A percentile compares a stretch with the other conserved stretches of the same genome.
Evolutionary conservation across 2,888 invertebrate genomes (phyloP).

Genomic region (Ophion ventricosus): DNA sequence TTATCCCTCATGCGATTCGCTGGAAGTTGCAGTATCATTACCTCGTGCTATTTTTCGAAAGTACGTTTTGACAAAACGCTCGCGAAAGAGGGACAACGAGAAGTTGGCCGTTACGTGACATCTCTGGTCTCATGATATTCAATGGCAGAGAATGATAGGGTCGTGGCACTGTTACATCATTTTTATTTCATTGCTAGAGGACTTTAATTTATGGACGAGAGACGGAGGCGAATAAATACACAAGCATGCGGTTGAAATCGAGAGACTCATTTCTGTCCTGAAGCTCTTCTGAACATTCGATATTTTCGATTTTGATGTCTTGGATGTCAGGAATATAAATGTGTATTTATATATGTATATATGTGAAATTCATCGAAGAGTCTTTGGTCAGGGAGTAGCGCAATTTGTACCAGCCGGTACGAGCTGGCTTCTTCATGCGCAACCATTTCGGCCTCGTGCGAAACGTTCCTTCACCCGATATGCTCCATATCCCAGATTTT

Average conservation of each 20-base stretch:
- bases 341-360: slow-evolving; percentile 19
- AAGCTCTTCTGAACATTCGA: slow-evolving; percentile 56
- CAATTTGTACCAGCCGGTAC: slow-evolving; percentile 64
- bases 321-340: slow-evolving; percentile 5
- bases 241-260: slow-evolving; percentile 40
- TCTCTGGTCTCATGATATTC: slow-evolving; percentile 48
- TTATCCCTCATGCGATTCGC: slow-evolving; percentile 47
- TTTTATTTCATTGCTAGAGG: slow-evolving; percentile 1
- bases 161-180: slow-evolving; percentile 32
- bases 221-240: slow-evolving; percentile 24
- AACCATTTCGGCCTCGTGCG: slow-evolving; percentile 55
- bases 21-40: slow-evolving; percentile 35
- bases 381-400: slow-evolving; percentile 45
- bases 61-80: slow-evolving; percentile 33
- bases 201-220: slow-evolving; percentile 29
- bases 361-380: slow-evolving; percentile 47
- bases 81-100: background rate
- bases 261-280: slow-evolving; percentile 55
- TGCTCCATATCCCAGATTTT: slow-evolving; percentile 21
- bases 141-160: slow-evolving; percentile 3
- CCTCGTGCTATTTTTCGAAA: slow-evolving; percentile 42
- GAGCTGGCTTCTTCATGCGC: slow-evolving; percentile 55
- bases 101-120: slow-evolving; percentile 29
- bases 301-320: slow-evolving; percentile 66
- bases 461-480: slow-evolving; percentile 55